A percentile compares a stretch with the other conserved stretches of the same genome.
Evolutionary conservation across 2,113 vertebrate genomes (phyloP).

Genomic region (Tachysurus vachellii): DNA sequence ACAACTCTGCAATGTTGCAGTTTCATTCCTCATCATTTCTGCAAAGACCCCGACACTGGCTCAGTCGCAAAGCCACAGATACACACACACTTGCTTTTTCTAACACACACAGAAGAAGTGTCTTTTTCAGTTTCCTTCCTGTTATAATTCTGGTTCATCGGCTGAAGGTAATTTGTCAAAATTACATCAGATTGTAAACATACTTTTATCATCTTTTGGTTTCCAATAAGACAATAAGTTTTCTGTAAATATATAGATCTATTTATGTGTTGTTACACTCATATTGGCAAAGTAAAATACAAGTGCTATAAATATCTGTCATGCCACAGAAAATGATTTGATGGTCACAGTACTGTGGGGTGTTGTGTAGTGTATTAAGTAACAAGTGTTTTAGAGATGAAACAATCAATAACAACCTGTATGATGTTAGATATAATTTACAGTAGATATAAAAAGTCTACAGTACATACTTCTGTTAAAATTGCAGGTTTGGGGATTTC

Average conservation of each 20-base stretch:
- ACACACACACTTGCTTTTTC: neutral
- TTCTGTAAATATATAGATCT: too few species aligned
- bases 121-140: slow-evolving; percentile 51
- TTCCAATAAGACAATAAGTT: neutral
- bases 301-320: neutral
- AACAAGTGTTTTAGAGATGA: neutral
- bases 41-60: slow-evolving; percentile 49
- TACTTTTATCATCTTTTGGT: neutral
- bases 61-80: slow-evolving; percentile 32
- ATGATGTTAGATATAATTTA: neutral
- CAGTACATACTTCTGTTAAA: neutral
- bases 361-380: neutral
- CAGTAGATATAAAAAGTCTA: neutral
- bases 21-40: slow-evolving; percentile 54
- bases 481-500: neutral
- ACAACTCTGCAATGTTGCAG: slow-evolving; percentile 44
- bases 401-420: neutral
- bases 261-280: neutral
- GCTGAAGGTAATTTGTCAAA: neutral
- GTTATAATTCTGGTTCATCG: slow-evolving; percentile 9
- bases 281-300: neutral
- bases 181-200: neutral
- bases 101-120: slow-evolving; percentile 7
- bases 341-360: neutral
- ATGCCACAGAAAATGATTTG: neutral